phyloP scores from a whole-genome alignment of 1,140 invertebrate genomes.

The Macrostomum lignano region DNA sequence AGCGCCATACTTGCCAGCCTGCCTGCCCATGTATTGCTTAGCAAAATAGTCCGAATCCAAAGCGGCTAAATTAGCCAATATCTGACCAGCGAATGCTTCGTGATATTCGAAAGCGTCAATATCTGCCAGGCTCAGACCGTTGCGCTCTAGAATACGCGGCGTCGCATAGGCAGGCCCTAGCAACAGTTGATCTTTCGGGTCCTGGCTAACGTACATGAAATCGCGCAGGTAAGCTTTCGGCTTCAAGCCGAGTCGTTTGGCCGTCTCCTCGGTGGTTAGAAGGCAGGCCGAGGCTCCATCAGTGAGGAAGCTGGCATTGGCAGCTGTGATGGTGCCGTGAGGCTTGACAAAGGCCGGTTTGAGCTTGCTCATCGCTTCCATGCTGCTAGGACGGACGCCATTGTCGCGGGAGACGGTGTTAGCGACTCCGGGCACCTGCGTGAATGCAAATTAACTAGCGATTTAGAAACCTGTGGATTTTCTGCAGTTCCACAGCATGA shows the following conservation, averaged over 20 bases:
- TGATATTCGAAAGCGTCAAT: constrained; percentile 94
- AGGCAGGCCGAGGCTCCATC: constrained; percentile 89
- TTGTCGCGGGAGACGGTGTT: constrained; percentile 45
- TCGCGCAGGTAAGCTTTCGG: constrained; percentile 40
- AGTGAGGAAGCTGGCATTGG: constrained; percentile 75
- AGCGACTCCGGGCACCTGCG: too few species aligned
- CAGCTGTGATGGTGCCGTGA: constrained; percentile 84
- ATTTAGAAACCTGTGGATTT: too few species aligned
- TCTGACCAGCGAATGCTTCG: constrained; percentile 94
- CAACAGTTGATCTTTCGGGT: constrained; percentile 81
- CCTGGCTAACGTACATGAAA: constrained; percentile 76
- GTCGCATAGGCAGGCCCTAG: constrained; percentile 29
- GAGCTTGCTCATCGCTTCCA: constrained; percentile 59
- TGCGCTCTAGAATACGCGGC: constrained; percentile 46
- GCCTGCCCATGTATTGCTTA: constrained; percentile 53
- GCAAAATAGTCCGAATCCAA: constrained; percentile 87
- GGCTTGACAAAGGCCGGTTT: constrained; percentile 92
- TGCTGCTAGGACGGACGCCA: constrained; percentile 63
- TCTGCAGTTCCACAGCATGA: too few species aligned
- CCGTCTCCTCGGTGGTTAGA: constrained; percentile 50
- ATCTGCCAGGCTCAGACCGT: constrained; percentile 54
- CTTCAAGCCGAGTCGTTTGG: constrained; percentile 32
- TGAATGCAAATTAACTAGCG: too few species aligned
- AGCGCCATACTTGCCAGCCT: constrained; percentile 36
- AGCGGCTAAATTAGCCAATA: constrained; percentile 81